These are phyloP conservation scores for Nanger granti DNA, from an alignment of 2,113 vertebrate species.

Conservation along the genomic window DNA sequence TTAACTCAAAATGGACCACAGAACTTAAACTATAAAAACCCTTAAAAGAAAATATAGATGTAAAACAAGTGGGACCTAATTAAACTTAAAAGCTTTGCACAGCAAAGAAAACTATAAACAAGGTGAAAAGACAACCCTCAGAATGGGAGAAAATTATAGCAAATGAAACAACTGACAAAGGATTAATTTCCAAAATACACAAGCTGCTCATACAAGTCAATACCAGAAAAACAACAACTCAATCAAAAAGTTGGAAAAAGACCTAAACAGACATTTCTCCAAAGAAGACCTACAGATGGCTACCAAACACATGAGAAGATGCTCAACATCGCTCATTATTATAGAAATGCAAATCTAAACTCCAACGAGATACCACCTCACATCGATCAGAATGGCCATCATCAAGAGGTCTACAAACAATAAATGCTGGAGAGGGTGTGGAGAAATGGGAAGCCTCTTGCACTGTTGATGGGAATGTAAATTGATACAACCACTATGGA, in stretches of 20 bases:
- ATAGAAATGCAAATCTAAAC: neutral
- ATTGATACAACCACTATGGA: neutral
- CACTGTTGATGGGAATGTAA: neutral
- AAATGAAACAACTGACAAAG: neutral
- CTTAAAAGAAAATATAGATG: neutral
- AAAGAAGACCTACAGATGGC: neutral
- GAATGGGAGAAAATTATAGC: neutral
- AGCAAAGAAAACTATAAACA: neutral
- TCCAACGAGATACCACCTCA: neutral
- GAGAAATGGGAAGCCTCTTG: neutral
- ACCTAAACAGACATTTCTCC: neutral
- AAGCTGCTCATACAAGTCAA: neutral
- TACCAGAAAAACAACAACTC: neutral
- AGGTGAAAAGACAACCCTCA: neutral
- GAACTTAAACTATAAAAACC: neutral
- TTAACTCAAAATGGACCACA: neutral
- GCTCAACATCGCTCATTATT: neutral
- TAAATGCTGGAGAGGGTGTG: neutral
- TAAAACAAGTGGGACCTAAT: neutral
- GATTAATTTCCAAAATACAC: neutral
- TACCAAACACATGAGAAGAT: neutral
- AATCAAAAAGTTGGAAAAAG: neutral
- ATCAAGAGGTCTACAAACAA: neutral
- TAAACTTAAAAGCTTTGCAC: neutral
- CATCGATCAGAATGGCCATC: neutral